phyloP scores from a whole-genome alignment of 2,888 invertebrate species.

The Tortricodes alternella region DNA sequence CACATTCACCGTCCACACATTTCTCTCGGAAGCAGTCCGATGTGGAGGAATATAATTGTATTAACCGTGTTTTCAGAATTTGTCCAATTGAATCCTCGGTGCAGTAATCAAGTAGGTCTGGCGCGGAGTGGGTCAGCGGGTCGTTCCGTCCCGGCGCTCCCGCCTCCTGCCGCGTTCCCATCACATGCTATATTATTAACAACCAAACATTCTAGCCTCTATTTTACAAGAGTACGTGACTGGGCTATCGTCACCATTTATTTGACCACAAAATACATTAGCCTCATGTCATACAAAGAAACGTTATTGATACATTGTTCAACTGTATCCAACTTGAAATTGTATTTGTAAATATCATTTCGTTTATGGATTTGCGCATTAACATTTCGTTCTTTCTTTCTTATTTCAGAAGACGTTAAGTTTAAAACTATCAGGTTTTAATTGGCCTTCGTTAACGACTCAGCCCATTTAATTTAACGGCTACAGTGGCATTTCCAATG shows the following conservation, averaged over 20 bases:
- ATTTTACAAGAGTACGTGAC: conserved; percentile 39
- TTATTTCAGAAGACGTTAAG: no score
- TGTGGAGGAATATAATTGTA: conserved; percentile 58
- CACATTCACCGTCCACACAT: conserved; percentile 18
- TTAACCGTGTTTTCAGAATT: conserved; percentile 69
- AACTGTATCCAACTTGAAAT: conserved; percentile 4
- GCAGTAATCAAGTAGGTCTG: conserved; percentile 63
- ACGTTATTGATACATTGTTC: conserved; percentile 2
- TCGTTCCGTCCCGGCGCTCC: conserved; percentile 46
- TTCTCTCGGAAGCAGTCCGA: conserved; percentile 24
- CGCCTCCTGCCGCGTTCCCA: conserved; percentile 42
- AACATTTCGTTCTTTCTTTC: no score
- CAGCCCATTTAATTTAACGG: neutral
- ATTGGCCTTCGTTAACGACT: neutral
- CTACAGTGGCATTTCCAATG: conserved; percentile 14
- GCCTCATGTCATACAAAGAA: neutral
- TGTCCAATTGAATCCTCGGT: conserved; percentile 70
- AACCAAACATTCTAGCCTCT: conserved; percentile 62
- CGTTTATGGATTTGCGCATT: no score
- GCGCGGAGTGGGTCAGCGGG: conserved; percentile 74
- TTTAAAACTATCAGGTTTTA: neutral
- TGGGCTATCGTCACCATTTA: neutral
- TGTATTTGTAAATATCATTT: no score
- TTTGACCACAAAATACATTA: conserved; percentile 9
- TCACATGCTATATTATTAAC: conserved; percentile 62